Evolutionary conservation across 2,113 vertebrate genomes (phyloP), one percentile per base, ranked within the genome.

Genomic region (Isurus oxyrinchus): DNA sequence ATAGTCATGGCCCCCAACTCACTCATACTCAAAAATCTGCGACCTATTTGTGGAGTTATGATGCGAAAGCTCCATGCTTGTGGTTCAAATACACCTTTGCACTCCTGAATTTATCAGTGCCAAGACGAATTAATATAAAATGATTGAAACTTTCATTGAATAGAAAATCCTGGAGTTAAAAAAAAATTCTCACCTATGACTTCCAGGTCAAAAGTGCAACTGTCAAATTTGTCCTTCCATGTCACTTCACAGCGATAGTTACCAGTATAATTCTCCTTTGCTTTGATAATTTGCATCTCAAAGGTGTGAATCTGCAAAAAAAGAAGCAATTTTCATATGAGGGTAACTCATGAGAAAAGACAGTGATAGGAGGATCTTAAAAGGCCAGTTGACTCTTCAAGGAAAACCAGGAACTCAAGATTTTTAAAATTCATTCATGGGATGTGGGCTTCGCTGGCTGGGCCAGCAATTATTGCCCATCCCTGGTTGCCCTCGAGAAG

Each of bases 221-320:
- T 99, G 97, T 99, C 99, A 97, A 99, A 99, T 97, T 99, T 99
- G 98, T 99, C 99, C 97, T 99, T 99, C 96, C 99, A 99, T 96
- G 97, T 98, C 94, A 99, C 99, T 97, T 99, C 99, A 35, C 99
- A 99, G 95, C 99, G 98, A 97, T 99, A 99, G 97, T 99, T 99
- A 49, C 99, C 99, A 44, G 98, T 98, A 0, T 98, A 99, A 97
- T 99, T 99, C n/a, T 99, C 98, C 97, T 99, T 99, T 95, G 99
- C 99, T 97, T 99, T 98, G 97, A 99, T 99, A 97, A 99, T 99
- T 87, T 99, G 98, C 99, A 99, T 99, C 98, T 99, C 99, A 97
- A 99, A 99, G 1, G 99, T 99, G 97, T 99, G 98, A n/a, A 99
- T 97, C 99, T 99, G 97, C 96, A 97, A 97, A 40, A 95, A 91